Percentiles rank a stretch among this genome's conserved stretches.
Evolutionary conservation across 2,888 invertebrate genomes (phyloP).

Genomic region (Cantharis flavilabris): DNA sequence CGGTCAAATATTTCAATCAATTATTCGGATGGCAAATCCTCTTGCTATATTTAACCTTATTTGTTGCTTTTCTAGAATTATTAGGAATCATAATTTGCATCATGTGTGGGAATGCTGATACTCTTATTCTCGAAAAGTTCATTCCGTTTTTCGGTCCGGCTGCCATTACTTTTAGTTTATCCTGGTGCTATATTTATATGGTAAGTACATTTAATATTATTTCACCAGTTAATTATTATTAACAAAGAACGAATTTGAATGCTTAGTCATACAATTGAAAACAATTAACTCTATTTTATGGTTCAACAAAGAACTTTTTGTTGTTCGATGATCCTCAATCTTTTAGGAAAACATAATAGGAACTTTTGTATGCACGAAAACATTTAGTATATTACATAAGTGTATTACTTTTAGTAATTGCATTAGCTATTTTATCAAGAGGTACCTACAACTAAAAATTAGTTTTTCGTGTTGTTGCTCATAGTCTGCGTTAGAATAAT

Average conservation of each 20-base stretch:
- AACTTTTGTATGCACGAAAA: neutral
- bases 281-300: neutral
- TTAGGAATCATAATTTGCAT: neutral
- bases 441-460: neutral
- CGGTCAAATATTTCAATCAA: neutral
- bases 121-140: neutral
- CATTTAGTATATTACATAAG: neutral
- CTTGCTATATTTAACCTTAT: neutral
- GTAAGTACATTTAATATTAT: no score
- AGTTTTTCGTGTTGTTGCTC: neutral
- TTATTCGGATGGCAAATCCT: neutral
- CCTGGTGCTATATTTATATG: no score
- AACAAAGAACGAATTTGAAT: no score
- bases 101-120: no score
- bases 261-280: no score
- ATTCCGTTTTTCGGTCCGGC: neutral
- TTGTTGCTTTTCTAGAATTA: neutral
- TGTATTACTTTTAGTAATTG: neutral
- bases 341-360: neutral
- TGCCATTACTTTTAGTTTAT: no score
- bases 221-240: no score
- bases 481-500: neutral
- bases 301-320: neutral
- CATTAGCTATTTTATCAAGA: neutral
- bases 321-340: neutral